Conservation (phyloP, 2,888 invertebrate species). For the Seladonia tumulorum region DNA sequence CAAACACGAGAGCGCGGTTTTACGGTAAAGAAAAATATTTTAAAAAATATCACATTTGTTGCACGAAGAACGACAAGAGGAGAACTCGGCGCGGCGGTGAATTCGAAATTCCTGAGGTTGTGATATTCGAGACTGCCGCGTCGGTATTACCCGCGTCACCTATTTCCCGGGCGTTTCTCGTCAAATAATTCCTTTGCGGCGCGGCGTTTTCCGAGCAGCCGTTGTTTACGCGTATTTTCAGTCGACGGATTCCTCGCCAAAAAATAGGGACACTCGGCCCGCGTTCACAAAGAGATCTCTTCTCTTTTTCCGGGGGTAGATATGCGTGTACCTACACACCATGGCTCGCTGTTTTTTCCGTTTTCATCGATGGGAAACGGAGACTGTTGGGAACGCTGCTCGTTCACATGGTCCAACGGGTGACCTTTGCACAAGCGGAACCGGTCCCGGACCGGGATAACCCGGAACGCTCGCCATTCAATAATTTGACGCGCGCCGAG, state of each 20-base stretch:
- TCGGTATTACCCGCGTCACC: background rate
- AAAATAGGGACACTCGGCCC: background rate
- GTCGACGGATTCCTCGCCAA: background rate
- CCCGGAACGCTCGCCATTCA: background rate
- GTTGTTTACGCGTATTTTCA: conserved; percentile 2
- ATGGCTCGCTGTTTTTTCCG: background rate
- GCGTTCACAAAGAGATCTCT: background rate
- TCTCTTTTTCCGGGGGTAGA: background rate
- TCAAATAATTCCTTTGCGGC: background rate
- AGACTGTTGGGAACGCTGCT: conserved; percentile 32
- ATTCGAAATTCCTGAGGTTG: background rate
- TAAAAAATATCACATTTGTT: background rate
- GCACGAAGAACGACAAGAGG: background rate
- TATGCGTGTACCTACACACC: background rate
- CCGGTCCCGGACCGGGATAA: background rate
- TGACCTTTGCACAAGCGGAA: background rate
- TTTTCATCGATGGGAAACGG: conserved; percentile 6
- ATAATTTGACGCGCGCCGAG: background rate
- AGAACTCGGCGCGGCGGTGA: background rate
- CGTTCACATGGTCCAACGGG: conserved; percentile 29
- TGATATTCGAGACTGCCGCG: background rate
- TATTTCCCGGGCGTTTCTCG: background rate
- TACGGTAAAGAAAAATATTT: background rate
- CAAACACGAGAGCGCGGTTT: background rate
- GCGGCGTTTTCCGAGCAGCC: background rate